Evolutionary conservation across 2,113 vertebrate genomes (phyloP).

Genomic region (Saguinus midas): DNA sequence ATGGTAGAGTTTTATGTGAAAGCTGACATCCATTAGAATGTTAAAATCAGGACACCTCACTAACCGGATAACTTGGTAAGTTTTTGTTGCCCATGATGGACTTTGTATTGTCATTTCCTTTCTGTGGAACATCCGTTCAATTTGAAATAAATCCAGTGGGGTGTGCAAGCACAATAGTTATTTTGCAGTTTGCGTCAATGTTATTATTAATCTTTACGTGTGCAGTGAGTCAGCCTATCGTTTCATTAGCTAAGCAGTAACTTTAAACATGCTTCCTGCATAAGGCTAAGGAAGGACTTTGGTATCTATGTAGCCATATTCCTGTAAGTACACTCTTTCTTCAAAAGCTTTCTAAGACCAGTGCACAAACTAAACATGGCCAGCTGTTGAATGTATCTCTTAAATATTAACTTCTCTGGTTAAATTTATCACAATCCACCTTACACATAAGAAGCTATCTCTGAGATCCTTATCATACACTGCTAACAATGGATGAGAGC

Average conservation of each 20-base stretch:
- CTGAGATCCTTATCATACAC: not conserved
- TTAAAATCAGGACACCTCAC: not conserved
- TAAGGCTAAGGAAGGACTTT: not conserved
- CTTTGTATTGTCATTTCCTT: not conserved
- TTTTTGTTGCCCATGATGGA: not conserved
- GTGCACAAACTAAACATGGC: not conserved
- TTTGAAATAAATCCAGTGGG: not conserved
- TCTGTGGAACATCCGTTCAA: not conserved
- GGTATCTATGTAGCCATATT: not conserved
- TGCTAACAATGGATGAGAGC: not conserved
- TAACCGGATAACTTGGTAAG: not conserved
- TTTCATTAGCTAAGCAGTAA: not conserved
- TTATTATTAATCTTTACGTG: not conserved
- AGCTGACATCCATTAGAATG: not conserved
- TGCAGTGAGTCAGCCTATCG: not conserved
- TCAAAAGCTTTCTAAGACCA: slow-evolving; percentile 20
- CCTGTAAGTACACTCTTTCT: not conserved
- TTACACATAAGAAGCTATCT: not conserved
- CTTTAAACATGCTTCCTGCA: not conserved
- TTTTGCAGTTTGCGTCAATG: not conserved
- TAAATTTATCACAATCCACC: not conserved
- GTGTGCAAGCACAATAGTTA: not conserved
- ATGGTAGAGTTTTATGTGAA: not conserved
- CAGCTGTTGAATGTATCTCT: not conserved
- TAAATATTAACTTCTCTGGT: slow-evolving; percentile 46